Evolutionary conservation across 1,140 invertebrate species (phyloP), one percentile per base, ranked within the genome.

Genomic region (Euwallacea similis): DNA sequence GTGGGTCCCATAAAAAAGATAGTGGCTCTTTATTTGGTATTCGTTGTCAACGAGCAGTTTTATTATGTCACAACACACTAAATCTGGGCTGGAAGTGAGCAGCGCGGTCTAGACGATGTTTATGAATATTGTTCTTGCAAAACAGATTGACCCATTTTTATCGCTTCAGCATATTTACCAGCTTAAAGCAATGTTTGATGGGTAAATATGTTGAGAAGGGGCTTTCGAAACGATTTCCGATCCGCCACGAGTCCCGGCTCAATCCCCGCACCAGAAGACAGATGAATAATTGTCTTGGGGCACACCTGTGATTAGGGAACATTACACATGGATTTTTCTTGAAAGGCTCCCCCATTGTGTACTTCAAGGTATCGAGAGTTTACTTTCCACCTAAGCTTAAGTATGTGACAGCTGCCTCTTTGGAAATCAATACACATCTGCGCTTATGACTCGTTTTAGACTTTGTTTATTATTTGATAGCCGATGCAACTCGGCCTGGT

Each of bases 251-350:
- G 42, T 55, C 63, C 15, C 11, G 50, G 63, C 50, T 66, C 63
- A 55, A 66, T 58, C 16, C 42, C 10, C 42, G 9, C 10, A 33
- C 21, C 21, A 33, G 21, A 33, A 67, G 54, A 67, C 65, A 67
- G 65, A 67, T 67, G 65, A 67, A 67, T 67, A 67, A 67, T 67
- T 67, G 65, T 67, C 55, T 67, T 59, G 65, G 42, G 65, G 65
- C 65, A 56, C 65, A 67, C 65, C 65, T 67, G 65, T 67, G 68
- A 69, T 69, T 69, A 69, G 59, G 16, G 68, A 69, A 55, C 68
- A 69, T 69, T 69, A 69, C 68, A 69, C 59, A 69, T 64, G 68
- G 68, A 69, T 69, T 69, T 69, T 69, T 69, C 68, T 69, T 69
- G 60, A 69, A 69, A 69, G 68, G 42, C 42, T 42, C 43, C 59